Evolutionary conservation across 2,888 invertebrate species (phyloP).

Genomic region (Digitonthophagus gazella): DNA sequence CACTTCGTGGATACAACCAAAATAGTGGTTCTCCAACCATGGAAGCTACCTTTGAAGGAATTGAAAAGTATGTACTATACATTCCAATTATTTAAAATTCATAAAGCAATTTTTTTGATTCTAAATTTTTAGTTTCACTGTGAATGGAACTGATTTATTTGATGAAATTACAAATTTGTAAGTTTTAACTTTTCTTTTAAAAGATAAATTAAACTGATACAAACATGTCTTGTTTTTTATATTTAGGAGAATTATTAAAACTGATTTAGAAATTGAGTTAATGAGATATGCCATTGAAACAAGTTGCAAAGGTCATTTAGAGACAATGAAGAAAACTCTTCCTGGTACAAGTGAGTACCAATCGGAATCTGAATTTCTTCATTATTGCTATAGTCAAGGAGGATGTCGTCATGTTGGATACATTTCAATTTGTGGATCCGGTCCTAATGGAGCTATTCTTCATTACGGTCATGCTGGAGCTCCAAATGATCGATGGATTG

Average conservation of each 20-base stretch:
- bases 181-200: conserved; percentile 49
- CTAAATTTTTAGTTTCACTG: conserved; percentile 61
- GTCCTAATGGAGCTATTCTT: conserved; percentile 80
- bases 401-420: conserved; percentile 90
- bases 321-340: conserved; percentile 76
- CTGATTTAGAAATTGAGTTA: conserved; percentile 81
- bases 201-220: too few relatives aligned
- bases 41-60: conserved; percentile 83
- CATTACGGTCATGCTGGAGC: conserved; percentile 98
- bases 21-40: conserved; percentile 80
- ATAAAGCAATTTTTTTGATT: neutral
- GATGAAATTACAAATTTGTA: conserved; percentile 85
- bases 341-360: conserved; percentile 80
- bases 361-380: conserved; percentile 81
- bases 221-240: neutral
- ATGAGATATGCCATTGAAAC: conserved; percentile 86
- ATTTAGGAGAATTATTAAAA: conserved; percentile 79
- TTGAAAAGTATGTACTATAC: conserved; percentile 65
- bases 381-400: conserved; percentile 83
- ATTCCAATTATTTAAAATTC: neutral
- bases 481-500: conserved; percentile 79
- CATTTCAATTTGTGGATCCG: conserved; percentile 95
- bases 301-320: conserved; percentile 93
- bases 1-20: conserved; percentile 76
- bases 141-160: conserved; percentile 72